Conservation (phyloP, 2,888 invertebrate species). For the Diogma glabrata region DNA sequence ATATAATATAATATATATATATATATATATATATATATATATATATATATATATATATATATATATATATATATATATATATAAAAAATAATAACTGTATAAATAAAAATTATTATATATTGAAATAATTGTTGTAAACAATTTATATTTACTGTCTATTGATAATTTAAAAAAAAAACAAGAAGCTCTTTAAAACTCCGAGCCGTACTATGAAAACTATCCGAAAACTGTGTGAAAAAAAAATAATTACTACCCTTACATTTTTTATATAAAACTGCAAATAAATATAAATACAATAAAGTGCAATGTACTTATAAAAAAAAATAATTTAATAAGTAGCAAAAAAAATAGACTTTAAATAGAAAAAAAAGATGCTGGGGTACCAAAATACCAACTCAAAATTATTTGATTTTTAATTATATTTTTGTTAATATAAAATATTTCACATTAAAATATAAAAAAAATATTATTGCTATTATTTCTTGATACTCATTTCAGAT, state of each 20-base stretch:
- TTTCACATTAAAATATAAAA: too few species aligned
- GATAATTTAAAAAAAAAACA: too few species aligned
- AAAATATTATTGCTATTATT: too few species aligned
- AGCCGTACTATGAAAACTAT: slow-evolving; percentile 9
- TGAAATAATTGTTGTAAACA: too few species aligned
- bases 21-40: not conserved
- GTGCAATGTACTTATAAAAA: slow-evolving; percentile 4
- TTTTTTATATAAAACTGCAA: too few species aligned
- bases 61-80: slow-evolving; percentile 1
- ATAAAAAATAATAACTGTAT: not conserved
- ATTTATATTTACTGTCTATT: too few species aligned
- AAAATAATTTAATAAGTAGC: slow-evolving; percentile 1
- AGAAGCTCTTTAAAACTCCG: slow-evolving; percentile 8
- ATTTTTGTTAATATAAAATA: too few species aligned
- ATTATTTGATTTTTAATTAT: not conserved
- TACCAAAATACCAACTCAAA: not conserved
- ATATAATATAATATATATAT: not conserved
- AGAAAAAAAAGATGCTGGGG: not conserved
- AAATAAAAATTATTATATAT: not conserved
- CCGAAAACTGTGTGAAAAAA: not conserved
- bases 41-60: too few species aligned
- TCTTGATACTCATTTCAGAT: too few species aligned
- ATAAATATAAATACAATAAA: not conserved
- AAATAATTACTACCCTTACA: not conserved
- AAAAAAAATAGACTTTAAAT: slow-evolving; percentile 1